Evolutionary conservation across 1,140 invertebrate genomes (phyloP).

Genomic region (Drosophila prosaltans): DNA sequence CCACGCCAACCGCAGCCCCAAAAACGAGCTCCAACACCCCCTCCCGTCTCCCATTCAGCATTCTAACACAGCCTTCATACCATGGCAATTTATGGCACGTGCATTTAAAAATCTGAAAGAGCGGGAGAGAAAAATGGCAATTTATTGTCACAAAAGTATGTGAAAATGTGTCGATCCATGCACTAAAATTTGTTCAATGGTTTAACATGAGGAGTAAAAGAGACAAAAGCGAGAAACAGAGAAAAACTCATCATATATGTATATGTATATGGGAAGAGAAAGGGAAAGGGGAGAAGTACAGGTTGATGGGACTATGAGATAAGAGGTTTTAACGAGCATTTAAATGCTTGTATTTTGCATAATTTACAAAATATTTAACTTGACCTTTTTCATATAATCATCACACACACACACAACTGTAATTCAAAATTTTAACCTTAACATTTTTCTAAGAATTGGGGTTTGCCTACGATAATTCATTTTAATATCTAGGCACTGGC

Average conservation of each 20-base stretch:
- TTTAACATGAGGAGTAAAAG: not conserved
- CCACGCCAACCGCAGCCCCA: not conserved
- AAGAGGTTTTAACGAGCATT: slow-evolving; percentile 64
- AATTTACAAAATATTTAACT: slow-evolving; percentile 62
- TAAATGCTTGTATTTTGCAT: slow-evolving; percentile 63
- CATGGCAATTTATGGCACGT: slow-evolving; percentile 34
- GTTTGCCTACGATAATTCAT: slow-evolving; percentile 2
- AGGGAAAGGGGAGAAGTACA: not conserved
- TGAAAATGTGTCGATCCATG: slow-evolving; percentile 29
- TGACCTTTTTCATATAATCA: slow-evolving; percentile 56
- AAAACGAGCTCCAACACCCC: too few relatives aligned
- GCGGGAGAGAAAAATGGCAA: slow-evolving; percentile 41
- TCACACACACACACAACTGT: not conserved
- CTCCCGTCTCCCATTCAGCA: not conserved
- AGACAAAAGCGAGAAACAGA: not conserved
- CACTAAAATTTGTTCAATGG: slow-evolving; percentile 1
- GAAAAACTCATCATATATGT: too few relatives aligned
- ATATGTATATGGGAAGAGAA: not conserved
- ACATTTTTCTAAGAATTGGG: not conserved
- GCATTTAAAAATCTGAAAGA: slow-evolving; percentile 21
- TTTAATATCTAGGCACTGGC: not conserved
- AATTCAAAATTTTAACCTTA: not conserved
- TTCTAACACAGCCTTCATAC: too few relatives aligned
- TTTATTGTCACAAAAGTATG: slow-evolving; percentile 54
- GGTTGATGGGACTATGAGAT: slow-evolving; percentile 34